Percentiles rank a stretch among this genome's conserved stretches.
Conservation (phyloP, 2,888 invertebrate species). For the Polietes domitor region DNA sequence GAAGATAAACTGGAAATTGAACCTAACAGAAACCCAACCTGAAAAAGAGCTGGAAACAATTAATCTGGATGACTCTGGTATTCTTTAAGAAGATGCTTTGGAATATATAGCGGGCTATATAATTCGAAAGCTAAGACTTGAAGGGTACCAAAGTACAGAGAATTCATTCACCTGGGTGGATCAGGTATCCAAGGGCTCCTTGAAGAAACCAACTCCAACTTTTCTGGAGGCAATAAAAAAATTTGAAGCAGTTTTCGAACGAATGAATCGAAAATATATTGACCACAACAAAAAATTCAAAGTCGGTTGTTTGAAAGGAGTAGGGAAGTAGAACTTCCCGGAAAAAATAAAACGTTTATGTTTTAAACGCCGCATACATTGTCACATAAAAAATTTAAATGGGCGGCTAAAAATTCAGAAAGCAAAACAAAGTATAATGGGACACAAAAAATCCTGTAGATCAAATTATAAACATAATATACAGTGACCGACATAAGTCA, state of each 20-base stretch:
- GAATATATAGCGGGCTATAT: constrained; percentile 36
- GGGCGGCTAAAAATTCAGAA: not conserved
- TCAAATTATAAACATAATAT: too few species aligned
- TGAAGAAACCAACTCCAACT: constrained; percentile 36
- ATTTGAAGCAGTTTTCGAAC: not conserved
- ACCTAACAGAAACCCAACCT: not conserved
- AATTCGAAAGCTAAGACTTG: constrained; percentile 23
- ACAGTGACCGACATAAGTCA: too few species aligned
- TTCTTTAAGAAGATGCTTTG: constrained; percentile 40
- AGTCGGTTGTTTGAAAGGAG: not conserved
- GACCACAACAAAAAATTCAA: not conserved
- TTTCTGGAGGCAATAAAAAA: not conserved
- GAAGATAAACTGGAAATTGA: not conserved
- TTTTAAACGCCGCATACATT: not conserved
- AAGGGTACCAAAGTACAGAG: constrained; percentile 21
- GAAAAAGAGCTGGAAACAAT: not conserved
- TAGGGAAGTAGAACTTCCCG: not conserved
- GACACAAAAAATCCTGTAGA: not conserved
- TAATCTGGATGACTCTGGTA: not conserved
- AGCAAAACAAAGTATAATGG: not conserved
- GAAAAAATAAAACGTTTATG: not conserved
- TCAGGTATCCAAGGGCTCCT: constrained; percentile 37
- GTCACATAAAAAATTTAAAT: not conserved
- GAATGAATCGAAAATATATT: not conserved
- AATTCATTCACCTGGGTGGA: constrained; percentile 47